A percentile compares a stretch with the other conserved stretches of the same genome.
Conservation (phyloP, 2,888 invertebrate genomes). For the Vesta saturnalis region DNA sequence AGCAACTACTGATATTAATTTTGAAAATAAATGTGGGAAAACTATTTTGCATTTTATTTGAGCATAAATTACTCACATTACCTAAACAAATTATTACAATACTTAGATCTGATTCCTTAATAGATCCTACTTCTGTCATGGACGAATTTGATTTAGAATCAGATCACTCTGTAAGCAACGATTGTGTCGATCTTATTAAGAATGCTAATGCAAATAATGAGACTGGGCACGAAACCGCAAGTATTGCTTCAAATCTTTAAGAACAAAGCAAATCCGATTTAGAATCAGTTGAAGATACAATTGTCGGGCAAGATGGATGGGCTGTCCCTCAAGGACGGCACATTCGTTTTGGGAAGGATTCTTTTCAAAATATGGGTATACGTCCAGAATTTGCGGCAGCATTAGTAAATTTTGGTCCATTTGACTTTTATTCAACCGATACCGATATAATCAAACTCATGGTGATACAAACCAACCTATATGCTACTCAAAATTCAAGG, state of each 20-base stretch:
- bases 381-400: conserved; percentile 5
- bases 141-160: conserved; percentile 5
- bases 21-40: too few species aligned
- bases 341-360: conserved; percentile 1
- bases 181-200: background rate
- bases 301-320: conserved; percentile 1
- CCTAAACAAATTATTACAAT: background rate
- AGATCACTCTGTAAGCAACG: background rate
- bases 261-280: conserved; percentile 1
- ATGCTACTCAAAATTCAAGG: background rate
- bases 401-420: background rate
- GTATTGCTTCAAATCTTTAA: background rate
- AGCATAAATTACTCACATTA: background rate
- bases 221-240: background rate
- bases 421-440: background rate
- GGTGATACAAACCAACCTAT: background rate
- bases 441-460: background rate
- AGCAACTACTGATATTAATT: background rate
- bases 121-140: background rate
- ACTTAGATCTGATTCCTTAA: conserved; percentile 5
- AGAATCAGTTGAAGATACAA: conserved; percentile 5
- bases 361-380: background rate
- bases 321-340: background rate
- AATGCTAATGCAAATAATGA: conserved; percentile 3
- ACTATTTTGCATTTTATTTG: conserved; percentile 5